Evolutionary conservation across 2,797 vertebrate species (phyloP).

Genomic region (Pseudochirops cupreus): DNA sequence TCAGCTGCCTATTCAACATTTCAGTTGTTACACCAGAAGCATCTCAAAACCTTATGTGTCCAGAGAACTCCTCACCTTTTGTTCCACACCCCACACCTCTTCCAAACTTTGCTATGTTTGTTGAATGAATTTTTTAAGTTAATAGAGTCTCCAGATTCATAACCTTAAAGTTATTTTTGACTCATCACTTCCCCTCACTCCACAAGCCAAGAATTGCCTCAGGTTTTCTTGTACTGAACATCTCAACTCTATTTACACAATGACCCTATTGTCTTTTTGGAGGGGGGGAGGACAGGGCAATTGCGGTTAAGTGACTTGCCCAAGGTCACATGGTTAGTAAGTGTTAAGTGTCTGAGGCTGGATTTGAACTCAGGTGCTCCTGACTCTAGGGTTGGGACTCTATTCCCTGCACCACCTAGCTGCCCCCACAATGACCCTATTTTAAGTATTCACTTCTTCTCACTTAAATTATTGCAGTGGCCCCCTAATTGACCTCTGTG

Average conservation of each 20-base stretch:
- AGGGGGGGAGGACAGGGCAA: no score
- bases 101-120: neutral
- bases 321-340: no score
- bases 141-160: neutral
- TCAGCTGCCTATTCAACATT: neutral
- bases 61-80: neutral
- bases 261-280: neutral
- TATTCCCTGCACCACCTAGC: no score
- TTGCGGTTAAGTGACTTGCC: no score
- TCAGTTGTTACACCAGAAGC: neutral
- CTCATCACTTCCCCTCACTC: neutral
- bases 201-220: neutral
- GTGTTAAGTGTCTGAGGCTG: no score
- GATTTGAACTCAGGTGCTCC: no score
- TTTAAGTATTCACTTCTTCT: neutral
- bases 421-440: neutral
- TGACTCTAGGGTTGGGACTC: no score
- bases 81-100: neutral
- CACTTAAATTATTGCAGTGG: neutral
- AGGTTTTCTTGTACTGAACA: neutral
- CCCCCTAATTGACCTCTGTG: no score
- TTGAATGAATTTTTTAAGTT: neutral
- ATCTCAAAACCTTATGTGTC: neutral
- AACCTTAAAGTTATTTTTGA: neutral
- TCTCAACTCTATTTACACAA: neutral